Evolutionary conservation across 2,888 invertebrate species (phyloP).

Genomic region (Pyrochroa serraticornis): DNA sequence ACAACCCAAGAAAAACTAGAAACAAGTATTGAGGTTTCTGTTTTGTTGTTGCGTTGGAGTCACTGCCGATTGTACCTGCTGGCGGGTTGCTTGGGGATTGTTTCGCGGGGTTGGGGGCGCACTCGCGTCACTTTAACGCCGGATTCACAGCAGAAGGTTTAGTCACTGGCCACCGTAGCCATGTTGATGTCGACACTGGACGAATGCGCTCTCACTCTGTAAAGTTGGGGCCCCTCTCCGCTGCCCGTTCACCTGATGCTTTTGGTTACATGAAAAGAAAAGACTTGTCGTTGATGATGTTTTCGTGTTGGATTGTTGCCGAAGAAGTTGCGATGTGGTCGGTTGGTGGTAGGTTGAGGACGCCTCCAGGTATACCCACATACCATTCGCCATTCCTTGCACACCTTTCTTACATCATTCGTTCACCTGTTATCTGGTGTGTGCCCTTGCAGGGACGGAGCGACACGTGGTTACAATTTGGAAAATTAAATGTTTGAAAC

Average conservation of each 20-base stretch:
- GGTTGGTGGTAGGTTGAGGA: neutral
- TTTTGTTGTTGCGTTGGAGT: too few species aligned
- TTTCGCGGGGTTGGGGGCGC: too few species aligned
- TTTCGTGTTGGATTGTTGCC: slow-evolving; percentile 7
- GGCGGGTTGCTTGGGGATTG: too few species aligned
- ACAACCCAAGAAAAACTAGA: neutral
- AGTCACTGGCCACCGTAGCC: slow-evolving; percentile 15
- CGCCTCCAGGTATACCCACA: slow-evolving; percentile 29
- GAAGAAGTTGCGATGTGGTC: neutral
- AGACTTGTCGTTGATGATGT: slow-evolving; percentile 21
- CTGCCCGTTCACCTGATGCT: slow-evolving; percentile 48
- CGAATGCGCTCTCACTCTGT: slow-evolving; percentile 17
- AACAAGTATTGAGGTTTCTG: neutral
- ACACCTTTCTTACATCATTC: slow-evolving; percentile 28
- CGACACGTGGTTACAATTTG: too few species aligned
- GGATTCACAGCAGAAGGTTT: slow-evolving; percentile 1
- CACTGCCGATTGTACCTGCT: too few species aligned
- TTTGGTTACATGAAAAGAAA: slow-evolving; percentile 35
- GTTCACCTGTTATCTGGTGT: slow-evolving; percentile 22
- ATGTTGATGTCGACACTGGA: slow-evolving; percentile 23
- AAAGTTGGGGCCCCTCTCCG: slow-evolving; percentile 27
- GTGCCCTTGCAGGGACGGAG: too few species aligned
- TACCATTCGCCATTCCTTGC: slow-evolving; percentile 27
- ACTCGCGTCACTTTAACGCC: neutral
- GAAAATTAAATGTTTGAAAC: too few species aligned